phyloP scores from a whole-genome alignment of 2,113 vertebrate species.

The Rhinopithecus roxellana region DNA sequence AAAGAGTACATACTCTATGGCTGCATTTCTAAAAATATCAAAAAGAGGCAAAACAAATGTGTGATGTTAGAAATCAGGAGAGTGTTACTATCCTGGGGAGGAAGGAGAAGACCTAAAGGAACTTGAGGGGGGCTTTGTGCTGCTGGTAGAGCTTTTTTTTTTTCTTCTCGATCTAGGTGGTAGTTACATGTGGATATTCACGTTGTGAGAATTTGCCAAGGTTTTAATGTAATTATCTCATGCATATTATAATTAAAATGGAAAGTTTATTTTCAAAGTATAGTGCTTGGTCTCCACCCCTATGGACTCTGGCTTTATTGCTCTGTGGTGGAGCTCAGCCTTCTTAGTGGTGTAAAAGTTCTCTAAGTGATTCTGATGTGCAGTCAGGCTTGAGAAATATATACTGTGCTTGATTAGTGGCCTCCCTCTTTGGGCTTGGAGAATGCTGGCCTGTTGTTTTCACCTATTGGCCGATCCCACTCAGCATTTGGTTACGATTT shows the following conservation, averaged over 20 bases:
- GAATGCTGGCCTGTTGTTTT: background rate
- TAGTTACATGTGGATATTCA: background rate
- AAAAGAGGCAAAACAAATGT: background rate
- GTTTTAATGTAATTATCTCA: background rate
- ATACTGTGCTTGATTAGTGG: background rate
- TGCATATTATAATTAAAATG: background rate
- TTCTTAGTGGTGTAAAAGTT: background rate
- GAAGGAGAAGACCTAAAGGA: background rate
- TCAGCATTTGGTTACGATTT: background rate
- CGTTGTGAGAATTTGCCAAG: background rate
- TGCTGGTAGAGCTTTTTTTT: background rate
- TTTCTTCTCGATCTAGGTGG: background rate
- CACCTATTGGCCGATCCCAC: background rate
- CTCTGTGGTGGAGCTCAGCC: background rate
- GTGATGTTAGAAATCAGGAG: background rate
- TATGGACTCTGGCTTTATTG: background rate
- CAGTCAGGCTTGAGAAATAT: background rate
- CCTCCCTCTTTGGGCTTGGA: too few species aligned
- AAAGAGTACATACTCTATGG: background rate
- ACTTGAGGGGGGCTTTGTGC: rapidly evolving
- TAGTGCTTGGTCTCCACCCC: background rate
- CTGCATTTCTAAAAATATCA: background rate
- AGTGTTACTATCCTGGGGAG: background rate
- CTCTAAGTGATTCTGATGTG: background rate
- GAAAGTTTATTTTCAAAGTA: background rate